Conservation (phyloP, 2,797 vertebrate species). For the Masticophis lateralis region DNA sequence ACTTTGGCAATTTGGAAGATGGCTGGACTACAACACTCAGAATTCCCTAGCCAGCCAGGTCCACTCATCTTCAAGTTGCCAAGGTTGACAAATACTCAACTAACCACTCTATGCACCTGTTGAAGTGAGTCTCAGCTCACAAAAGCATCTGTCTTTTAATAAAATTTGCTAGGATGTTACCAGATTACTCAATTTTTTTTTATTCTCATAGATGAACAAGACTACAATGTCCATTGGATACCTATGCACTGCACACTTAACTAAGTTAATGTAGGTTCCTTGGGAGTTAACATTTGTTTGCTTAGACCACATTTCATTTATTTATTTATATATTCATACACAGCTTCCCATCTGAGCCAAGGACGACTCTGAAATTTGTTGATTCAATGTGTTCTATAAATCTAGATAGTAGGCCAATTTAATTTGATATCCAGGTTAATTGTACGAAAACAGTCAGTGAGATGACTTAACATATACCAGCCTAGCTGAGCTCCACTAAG, state of each 20-base stretch:
- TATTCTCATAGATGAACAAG: neutral
- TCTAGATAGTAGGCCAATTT: neutral
- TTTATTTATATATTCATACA: too few species aligned
- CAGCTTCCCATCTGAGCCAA: too few species aligned
- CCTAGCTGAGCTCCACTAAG: neutral
- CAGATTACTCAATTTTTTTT: neutral
- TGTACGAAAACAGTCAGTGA: neutral
- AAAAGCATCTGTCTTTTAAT: neutral
- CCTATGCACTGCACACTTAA: neutral
- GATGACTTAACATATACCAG: neutral
- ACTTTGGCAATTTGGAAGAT: neutral
- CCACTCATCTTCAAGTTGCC: neutral
- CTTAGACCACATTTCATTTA: neutral
- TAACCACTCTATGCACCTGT: neutral
- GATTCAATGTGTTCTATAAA: neutral
- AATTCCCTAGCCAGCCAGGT: neutral
- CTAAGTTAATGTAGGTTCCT: neutral
- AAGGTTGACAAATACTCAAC: neutral
- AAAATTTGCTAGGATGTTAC: neutral
- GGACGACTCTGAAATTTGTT: neutral
- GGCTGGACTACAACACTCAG: neutral
- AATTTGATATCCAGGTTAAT: neutral
- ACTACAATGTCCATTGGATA: neutral
- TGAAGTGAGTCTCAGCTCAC: neutral
- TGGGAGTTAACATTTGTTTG: neutral